Conservation (phyloP, 2,797 vertebrate genomes). For the Sebastes hubbsi region DNA sequence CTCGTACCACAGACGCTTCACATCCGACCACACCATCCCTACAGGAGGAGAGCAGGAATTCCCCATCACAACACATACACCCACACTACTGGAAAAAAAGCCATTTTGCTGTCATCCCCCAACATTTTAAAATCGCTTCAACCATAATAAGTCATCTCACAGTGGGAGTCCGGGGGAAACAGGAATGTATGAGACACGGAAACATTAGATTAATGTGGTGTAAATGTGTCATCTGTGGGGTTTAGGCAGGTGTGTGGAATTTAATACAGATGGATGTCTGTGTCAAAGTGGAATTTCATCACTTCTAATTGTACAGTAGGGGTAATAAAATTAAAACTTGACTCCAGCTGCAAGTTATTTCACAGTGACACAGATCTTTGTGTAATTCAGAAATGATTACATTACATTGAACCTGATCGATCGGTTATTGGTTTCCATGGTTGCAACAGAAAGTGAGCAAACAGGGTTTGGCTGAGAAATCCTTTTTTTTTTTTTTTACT, state of each 20-base stretch:
- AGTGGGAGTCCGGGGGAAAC: constrained; percentile 18
- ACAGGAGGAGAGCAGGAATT: constrained; percentile 42
- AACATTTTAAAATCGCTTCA: constrained; percentile 35
- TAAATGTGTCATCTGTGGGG: constrained; percentile 48
- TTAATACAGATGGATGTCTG: constrained; percentile 32
- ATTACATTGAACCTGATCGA: not conserved
- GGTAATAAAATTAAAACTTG: not conserved
- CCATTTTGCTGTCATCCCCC: constrained; percentile 32
- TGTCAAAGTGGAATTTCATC: not conserved
- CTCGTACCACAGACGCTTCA: constrained; percentile 98
- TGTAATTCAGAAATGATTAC: not conserved
- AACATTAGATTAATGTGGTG: constrained; percentile 27
- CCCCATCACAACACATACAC: constrained; percentile 7
- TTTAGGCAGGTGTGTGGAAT: constrained; percentile 31
- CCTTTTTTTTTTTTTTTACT: not conserved
- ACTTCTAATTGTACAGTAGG: not conserved
- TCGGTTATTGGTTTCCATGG: not conserved
- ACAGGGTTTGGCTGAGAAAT: not conserved
- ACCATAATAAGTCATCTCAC: constrained; percentile 36
- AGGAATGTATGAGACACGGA: constrained; percentile 30
- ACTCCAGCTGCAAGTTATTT: not conserved
- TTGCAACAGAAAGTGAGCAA: constrained; percentile 6
- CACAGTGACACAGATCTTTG: not conserved
- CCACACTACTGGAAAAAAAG: not conserved
- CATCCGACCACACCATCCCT: constrained; percentile 99